A percentile compares a stretch with the other conserved stretches of the same genome.
These are phyloP conservation scores for Babylonia areolata DNA, from an alignment of 1,140 invertebrate genomes.

Conservation along the genomic window DNA sequence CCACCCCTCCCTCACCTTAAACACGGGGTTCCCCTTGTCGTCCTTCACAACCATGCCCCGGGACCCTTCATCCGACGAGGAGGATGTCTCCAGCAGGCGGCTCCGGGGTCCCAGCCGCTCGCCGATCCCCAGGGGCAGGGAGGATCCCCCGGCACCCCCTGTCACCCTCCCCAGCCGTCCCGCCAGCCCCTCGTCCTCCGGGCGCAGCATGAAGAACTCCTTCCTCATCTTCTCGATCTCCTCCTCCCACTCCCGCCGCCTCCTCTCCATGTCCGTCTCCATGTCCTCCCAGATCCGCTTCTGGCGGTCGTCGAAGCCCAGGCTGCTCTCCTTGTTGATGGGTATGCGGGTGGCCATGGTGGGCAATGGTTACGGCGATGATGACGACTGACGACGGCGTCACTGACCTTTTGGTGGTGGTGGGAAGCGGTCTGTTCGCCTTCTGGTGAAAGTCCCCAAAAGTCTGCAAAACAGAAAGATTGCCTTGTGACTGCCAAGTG, in stretches of 20 bases:
- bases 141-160: not conserved
- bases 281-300: slow-evolving; percentile 72
- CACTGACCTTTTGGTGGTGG: not conserved
- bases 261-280: slow-evolving; percentile 71
- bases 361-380: not conserved
- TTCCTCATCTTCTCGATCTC: slow-evolving; percentile 74
- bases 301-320: slow-evolving; percentile 71
- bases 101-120: slow-evolving; percentile 10
- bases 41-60: slow-evolving; percentile 66
- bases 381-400: not conserved
- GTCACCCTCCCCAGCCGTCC: not conserved
- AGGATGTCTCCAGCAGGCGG: not conserved
- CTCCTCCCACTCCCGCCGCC: slow-evolving; percentile 73
- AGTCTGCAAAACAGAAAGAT: not conserved
- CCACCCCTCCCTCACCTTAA: slow-evolving; percentile 46
- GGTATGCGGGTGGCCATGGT: slow-evolving; percentile 70
- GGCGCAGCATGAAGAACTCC: slow-evolving; percentile 72
- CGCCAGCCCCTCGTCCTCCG: slow-evolving; percentile 40
- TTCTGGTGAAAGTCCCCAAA: not conserved
- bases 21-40: slow-evolving; percentile 64
- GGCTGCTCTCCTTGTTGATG: slow-evolving; percentile 66
- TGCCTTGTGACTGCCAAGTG: no score
- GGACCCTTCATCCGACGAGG: slow-evolving; percentile 43
- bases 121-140: slow-evolving; percentile 11
- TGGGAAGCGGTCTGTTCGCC: not conserved